Evolutionary conservation across 2,888 invertebrate genomes (phyloP).

Genomic region (Cotesia congregata): DNA sequence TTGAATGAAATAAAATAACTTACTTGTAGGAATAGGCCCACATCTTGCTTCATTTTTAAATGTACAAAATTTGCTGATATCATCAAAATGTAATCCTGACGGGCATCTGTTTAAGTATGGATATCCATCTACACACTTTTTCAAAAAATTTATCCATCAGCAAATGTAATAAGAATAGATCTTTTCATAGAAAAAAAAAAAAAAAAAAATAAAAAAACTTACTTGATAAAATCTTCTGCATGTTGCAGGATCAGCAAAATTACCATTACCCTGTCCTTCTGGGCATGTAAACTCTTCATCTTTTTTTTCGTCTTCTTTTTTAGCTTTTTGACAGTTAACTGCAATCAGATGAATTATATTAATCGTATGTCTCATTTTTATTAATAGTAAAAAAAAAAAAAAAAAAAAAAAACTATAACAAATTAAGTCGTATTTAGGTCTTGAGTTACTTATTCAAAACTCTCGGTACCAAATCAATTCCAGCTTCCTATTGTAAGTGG

Average conservation of each 20-base stretch:
- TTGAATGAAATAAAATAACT: constrained; percentile 68
- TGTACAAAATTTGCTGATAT: constrained; percentile 90
- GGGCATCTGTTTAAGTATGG: constrained; percentile 92
- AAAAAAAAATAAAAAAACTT: constrained; percentile 45
- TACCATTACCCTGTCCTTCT: constrained; percentile 87
- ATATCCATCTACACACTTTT: constrained; percentile 89
- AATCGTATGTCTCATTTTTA: too few relatives aligned
- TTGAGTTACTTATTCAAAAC: too few relatives aligned
- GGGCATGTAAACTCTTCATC: constrained; percentile 83
- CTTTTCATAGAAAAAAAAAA: neutral
- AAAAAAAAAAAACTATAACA: too few relatives aligned
- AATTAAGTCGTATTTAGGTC: too few relatives aligned
- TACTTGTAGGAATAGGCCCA: constrained; percentile 90
- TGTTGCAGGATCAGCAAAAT: constrained; percentile 90
- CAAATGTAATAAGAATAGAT: constrained; percentile 31
- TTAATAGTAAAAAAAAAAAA: too few relatives aligned
- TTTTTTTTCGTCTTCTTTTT: constrained; percentile 73
- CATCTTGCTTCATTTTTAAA: constrained; percentile 92
- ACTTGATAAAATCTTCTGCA: constrained; percentile 93
- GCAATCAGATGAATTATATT: constrained; percentile 51
- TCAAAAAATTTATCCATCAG: constrained; percentile 50
- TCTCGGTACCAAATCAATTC: too few relatives aligned
- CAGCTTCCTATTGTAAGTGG: too few relatives aligned
- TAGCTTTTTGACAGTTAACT: constrained; percentile 70
- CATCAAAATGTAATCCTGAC: constrained; percentile 91